Evolutionary conservation across 2,113 vertebrate genomes (phyloP).

Genomic region (Cettia cetti): DNA sequence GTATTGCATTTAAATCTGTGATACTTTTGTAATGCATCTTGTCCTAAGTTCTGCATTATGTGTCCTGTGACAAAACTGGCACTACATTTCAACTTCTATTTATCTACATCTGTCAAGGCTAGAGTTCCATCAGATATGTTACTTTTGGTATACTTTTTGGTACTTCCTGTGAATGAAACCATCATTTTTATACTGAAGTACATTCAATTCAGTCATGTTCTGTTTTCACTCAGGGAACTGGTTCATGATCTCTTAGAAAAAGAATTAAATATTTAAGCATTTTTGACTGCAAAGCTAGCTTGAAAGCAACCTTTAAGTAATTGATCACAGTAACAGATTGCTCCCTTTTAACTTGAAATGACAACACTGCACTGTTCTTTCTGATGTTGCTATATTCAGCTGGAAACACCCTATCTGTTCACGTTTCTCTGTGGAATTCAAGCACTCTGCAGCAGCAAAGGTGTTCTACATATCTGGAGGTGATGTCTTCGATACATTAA

Average conservation of each 20-base stretch:
- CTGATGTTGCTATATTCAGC: background rate
- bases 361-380: background rate
- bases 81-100: background rate
- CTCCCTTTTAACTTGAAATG: background rate
- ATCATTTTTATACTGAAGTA: background rate
- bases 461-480: background rate
- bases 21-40: background rate
- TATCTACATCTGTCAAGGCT: background rate
- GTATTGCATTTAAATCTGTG: background rate
- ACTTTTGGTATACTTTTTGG: slow-evolving; percentile 4
- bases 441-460: background rate
- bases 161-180: slow-evolving; percentile 1
- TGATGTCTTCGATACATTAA: background rate
- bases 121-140: background rate
- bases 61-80: background rate
- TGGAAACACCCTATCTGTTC: background rate
- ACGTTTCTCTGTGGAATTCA: background rate
- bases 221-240: slow-evolving; percentile 29
- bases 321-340: background rate
- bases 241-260: background rate
- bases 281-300: background rate
- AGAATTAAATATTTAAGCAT: slow-evolving; percentile 11
- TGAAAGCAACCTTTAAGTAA: slow-evolving; percentile 19
- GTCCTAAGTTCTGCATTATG: background rate
- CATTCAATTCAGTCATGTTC: background rate